Conservation (phyloP, 2,113 vertebrate genomes). For the Ia io region DNA sequence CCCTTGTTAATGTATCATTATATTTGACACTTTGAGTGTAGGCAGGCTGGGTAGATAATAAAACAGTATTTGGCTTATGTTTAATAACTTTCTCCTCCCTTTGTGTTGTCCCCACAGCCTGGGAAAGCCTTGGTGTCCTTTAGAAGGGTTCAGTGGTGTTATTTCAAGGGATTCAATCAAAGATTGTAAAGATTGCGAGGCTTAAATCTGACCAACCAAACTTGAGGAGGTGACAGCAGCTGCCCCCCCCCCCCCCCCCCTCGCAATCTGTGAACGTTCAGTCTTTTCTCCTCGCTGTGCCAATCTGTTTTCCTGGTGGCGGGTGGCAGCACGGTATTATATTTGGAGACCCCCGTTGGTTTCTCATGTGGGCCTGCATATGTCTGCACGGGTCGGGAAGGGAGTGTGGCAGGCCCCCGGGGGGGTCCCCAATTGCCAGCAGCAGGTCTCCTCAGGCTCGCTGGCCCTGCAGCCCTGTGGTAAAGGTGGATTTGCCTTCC, state of each 20-base stretch:
- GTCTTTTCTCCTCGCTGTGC: not conserved
- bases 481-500: not conserved
- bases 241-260: not conserved
- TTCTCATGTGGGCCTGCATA: not conserved
- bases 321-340: not conserved
- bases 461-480: not conserved
- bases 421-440: not conserved
- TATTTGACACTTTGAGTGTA: conserved; percentile 53
- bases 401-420: not conserved
- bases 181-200: not conserved
- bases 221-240: not conserved
- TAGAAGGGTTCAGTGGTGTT: not conserved
- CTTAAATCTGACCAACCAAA: not conserved
- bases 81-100: not conserved
- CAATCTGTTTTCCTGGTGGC: not conserved
- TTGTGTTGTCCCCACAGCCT: not conserved
- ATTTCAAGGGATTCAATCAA: not conserved
- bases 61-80: conserved; percentile 9
- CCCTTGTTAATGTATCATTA: not conserved
- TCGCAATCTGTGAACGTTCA: not conserved
- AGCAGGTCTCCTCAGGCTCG: not conserved
- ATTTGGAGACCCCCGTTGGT: not conserved
- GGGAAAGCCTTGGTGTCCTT: not conserved
- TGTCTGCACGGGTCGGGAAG: not conserved
- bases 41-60: conserved; percentile 28